phyloP scores from a whole-genome alignment of 1,140 invertebrate species.

The Radopholus similis region DNA sequence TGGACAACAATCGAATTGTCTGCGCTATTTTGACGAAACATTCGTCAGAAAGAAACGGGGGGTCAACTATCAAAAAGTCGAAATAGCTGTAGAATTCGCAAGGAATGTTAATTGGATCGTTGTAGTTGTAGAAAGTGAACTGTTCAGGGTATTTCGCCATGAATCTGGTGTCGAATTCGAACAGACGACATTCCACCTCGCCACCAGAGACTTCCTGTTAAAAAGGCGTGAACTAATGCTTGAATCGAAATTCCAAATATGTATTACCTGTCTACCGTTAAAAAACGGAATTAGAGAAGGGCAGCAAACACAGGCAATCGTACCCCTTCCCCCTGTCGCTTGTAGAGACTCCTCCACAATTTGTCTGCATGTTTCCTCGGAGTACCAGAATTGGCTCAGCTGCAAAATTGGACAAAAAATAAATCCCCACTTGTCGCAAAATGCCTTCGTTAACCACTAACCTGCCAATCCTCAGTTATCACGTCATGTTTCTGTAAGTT shows the following conservation, averaged over 20 bases:
- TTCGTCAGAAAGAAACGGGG: slow-evolving; percentile 87
- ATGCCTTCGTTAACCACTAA: slow-evolving; percentile 72
- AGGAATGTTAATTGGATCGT: slow-evolving; percentile 72
- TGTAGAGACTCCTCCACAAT: slow-evolving; percentile 61
- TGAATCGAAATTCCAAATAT: slow-evolving; percentile 11
- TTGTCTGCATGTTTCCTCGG: slow-evolving; percentile 71
- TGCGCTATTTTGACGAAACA: slow-evolving; percentile 77
- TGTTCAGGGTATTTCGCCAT: slow-evolving; percentile 71
- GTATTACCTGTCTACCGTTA: slow-evolving; percentile 48
- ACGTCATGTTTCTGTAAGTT: slow-evolving; percentile 64
- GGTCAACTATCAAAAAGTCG: slow-evolving; percentile 84
- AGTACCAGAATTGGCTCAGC: slow-evolving; percentile 95
- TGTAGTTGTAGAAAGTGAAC: slow-evolving; percentile 85
- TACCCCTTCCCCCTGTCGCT: slow-evolving; percentile 11
- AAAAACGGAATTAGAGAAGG: slow-evolving; percentile 75
- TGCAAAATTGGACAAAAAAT: slow-evolving; percentile 61
- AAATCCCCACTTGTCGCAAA: neutral
- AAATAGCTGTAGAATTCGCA: slow-evolving; percentile 67
- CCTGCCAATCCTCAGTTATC: slow-evolving; percentile 67
- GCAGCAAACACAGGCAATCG: slow-evolving; percentile 80
- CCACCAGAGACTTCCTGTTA: slow-evolving; percentile 40
- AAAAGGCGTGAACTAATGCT: slow-evolving; percentile 1
- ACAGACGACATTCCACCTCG: slow-evolving; percentile 70
- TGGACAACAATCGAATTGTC: slow-evolving; percentile 74
- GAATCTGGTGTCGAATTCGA: slow-evolving; percentile 71